Conservation (phyloP, 1,140 invertebrate genomes). For the Octopus sinensis region DNA sequence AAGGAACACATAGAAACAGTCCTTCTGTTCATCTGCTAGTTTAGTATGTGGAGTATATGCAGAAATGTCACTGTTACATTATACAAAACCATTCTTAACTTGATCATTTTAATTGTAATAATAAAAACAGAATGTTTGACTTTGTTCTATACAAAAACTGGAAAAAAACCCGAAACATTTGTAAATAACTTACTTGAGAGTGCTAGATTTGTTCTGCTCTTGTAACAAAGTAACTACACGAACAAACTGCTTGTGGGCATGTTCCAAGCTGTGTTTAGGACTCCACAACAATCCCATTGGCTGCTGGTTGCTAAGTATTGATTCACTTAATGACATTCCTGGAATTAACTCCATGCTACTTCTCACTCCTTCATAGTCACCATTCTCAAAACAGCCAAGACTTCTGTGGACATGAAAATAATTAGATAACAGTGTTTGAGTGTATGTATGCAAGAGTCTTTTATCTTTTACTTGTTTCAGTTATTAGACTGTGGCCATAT, state of each 20-base stretch:
- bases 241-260: slow-evolving; percentile 41
- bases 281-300: slow-evolving; percentile 32
- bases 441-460: background rate
- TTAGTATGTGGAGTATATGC: no score
- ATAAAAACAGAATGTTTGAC: background rate
- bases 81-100: background rate
- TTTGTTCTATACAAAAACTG: background rate
- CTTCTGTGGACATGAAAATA: slow-evolving; percentile 33
- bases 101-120: background rate
- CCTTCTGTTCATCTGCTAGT: no score
- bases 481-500: no score
- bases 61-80: no score
- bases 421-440: background rate
- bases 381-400: slow-evolving; percentile 45
- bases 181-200: slow-evolving; percentile 32
- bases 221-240: slow-evolving; percentile 35
- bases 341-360: slow-evolving; percentile 49
- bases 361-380: slow-evolving; percentile 32
- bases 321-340: slow-evolving; percentile 28
- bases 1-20: no score
- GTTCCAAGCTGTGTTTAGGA: slow-evolving; percentile 31
- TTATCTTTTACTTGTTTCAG: no score
- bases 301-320: slow-evolving; percentile 15
- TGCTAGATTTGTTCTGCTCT: slow-evolving; percentile 33
- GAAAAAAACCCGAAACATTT: background rate